These are phyloP conservation scores for Pocillopora grandis DNA, from an alignment of 92 coral and sea anemone species.

Conservation along the genomic window DNA sequence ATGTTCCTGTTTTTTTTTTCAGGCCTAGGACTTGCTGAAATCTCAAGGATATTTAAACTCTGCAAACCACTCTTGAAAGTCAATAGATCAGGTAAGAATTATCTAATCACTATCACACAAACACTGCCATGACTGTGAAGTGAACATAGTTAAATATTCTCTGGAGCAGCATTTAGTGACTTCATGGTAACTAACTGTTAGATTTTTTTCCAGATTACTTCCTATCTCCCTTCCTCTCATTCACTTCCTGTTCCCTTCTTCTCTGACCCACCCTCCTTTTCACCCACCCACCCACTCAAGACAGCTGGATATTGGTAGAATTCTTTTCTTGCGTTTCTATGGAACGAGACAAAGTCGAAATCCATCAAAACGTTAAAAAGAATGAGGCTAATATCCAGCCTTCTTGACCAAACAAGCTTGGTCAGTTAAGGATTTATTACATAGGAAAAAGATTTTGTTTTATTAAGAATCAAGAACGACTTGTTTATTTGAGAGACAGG, in stretches of 20 bases:
- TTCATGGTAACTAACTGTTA: neutral
- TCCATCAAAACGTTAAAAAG: no score
- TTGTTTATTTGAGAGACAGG: no score
- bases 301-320: no score
- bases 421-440: no score
- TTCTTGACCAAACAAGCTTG: no score
- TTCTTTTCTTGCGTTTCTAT: no score
- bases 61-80: constrained; percentile 76
- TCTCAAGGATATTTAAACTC: constrained; percentile 78
- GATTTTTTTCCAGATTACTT: neutral
- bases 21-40: constrained; percentile 58
- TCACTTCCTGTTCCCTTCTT: neutral
- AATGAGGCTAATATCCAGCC: no score
- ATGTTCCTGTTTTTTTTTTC: neutral
- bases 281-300: no score
- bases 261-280: neutral
- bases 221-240: neutral
- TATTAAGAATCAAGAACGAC: no score
- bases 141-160: no score
- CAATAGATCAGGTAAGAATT: constrained; percentile 71
- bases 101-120: neutral
- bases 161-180: neutral
- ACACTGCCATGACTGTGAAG: neutral
- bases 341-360: no score
- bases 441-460: no score